phyloP scores from a whole-genome alignment of 2,888 invertebrate species.

The Ganaspis brasiliensis region DNA sequence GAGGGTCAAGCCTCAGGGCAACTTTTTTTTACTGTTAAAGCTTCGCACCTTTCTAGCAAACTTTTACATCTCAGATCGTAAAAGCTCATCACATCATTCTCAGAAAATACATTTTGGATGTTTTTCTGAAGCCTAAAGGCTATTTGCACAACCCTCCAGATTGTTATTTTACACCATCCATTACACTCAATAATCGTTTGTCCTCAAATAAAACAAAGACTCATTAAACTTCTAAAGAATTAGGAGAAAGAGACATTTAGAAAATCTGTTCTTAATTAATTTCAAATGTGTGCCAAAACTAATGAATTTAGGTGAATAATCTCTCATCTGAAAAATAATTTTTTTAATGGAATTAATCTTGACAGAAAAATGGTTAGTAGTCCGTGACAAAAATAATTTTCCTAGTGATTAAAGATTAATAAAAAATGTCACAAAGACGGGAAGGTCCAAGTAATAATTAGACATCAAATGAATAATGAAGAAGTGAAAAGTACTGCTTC shows the following conservation, averaged over 20 bases:
- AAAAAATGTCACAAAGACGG: not conserved
- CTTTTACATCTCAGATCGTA: not conserved
- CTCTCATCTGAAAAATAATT: too few species aligned
- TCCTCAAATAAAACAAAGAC: not conserved
- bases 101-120: not conserved
- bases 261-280: too few species aligned
- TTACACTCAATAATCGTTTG: slow-evolving; percentile 6
- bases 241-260: not conserved
- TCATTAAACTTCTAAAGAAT: not conserved
- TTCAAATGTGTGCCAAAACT: too few species aligned
- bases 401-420: not conserved
- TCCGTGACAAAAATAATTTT: not conserved
- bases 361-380: not conserved
- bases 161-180: not conserved
- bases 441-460: not conserved
- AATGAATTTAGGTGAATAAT: too few species aligned
- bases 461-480: too few species aligned
- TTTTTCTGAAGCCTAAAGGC: not conserved
- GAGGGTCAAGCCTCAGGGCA: slow-evolving; percentile 20
- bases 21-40: slow-evolving; percentile 25
- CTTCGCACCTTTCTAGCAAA: not conserved
- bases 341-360: not conserved
- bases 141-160: slow-evolving; percentile 17
- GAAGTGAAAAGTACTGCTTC: not conserved
- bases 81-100: not conserved